Evolutionary conservation across 2,888 invertebrate species (phyloP).

Genomic region (Neria commutata): DNA sequence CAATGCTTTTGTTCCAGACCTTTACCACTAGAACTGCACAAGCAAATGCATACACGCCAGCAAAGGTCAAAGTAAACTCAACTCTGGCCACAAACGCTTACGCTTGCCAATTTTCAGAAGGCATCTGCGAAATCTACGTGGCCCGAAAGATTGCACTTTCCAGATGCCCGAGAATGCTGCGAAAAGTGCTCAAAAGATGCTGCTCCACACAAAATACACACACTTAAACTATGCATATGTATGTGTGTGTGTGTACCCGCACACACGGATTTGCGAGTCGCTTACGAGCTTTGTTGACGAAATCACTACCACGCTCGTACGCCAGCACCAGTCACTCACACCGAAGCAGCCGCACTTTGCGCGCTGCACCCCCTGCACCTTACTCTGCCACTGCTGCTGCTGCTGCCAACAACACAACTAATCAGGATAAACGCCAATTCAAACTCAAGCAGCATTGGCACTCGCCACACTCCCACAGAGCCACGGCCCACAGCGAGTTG

Average conservation of each 20-base stretch:
- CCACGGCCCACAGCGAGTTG: background rate
- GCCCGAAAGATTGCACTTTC: background rate
- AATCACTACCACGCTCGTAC: slow-evolving; percentile 25
- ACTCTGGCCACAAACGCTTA: background rate
- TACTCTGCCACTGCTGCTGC: background rate
- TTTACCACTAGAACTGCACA: too few species aligned
- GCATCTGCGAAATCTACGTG: background rate
- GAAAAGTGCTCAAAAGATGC: background rate
- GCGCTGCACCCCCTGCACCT: background rate
- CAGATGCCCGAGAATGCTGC: background rate
- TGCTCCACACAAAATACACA: background rate
- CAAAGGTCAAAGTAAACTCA: too few species aligned
- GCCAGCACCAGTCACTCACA: background rate
- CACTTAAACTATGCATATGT: slow-evolving; percentile 8
- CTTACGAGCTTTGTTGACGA: slow-evolving; percentile 28
- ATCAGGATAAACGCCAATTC: slow-evolving; percentile 8
- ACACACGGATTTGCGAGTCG: slow-evolving; percentile 29
- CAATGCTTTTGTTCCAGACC: too few species aligned
- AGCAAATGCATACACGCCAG: too few species aligned
- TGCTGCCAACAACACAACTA: background rate
- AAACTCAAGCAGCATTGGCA: slow-evolving; percentile 4
- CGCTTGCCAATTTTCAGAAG: slow-evolving; percentile 4
- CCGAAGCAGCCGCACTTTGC: background rate
- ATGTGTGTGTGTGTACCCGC: slow-evolving; percentile 28
- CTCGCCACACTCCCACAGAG: background rate